A percentile compares a stretch with the other conserved stretches of the same genome.
phyloP scores from a whole-genome alignment of 2,888 invertebrate species.

The Auanema sp. region DNA sequence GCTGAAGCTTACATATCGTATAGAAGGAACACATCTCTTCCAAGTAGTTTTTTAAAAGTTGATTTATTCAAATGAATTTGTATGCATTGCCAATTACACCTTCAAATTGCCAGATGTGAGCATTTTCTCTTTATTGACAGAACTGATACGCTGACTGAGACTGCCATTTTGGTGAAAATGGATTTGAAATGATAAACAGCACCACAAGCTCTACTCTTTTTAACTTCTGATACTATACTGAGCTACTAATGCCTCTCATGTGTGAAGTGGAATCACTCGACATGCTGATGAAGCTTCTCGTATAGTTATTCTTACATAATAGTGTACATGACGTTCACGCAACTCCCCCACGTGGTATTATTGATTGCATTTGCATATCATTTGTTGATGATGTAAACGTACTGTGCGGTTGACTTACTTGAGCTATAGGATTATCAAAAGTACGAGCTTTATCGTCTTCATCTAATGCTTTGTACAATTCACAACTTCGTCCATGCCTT shows the following conservation, averaged over 20 bases:
- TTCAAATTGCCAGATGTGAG: too few relatives aligned
- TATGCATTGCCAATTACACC: too few relatives aligned
- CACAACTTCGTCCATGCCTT: constrained; percentile 51
- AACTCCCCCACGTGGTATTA: not conserved
- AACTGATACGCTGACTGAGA: too few relatives aligned
- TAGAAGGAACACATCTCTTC: too few relatives aligned
- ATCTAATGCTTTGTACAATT: constrained; percentile 36
- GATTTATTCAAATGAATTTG: too few relatives aligned
- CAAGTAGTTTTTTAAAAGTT: too few relatives aligned
- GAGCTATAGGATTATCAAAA: constrained; percentile 52
- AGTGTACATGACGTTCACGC: too few relatives aligned
- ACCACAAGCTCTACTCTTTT: not conserved
- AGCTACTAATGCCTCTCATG: not conserved
- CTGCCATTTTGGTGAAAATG: too few relatives aligned
- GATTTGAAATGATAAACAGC: too few relatives aligned
- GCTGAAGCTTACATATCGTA: too few relatives aligned
- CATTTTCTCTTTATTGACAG: too few relatives aligned
- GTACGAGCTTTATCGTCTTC: constrained; percentile 24
- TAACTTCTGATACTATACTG: not conserved
- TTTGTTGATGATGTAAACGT: not conserved
- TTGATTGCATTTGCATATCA: not conserved
- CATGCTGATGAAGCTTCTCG: too few relatives aligned
- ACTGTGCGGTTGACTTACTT: constrained; percentile 23
- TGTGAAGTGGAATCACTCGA: not conserved
- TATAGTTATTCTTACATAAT: not conserved